Percentiles rank a stretch among this genome's conserved stretches.
Conservation (phyloP, 2,888 invertebrate species). For the Buathra laborator region DNA sequence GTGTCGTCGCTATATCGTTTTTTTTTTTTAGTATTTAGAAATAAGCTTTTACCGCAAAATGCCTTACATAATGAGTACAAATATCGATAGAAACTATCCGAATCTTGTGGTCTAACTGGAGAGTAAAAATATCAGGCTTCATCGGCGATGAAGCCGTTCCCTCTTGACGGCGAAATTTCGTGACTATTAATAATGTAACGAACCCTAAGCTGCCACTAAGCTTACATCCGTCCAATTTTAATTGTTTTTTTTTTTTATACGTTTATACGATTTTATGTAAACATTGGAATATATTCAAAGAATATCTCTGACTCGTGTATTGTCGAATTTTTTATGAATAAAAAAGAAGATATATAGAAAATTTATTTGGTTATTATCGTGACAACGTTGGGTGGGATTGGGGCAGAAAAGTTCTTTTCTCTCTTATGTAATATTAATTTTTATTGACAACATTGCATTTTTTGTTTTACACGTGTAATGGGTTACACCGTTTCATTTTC, state of each 20-base stretch:
- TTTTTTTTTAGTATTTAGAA: neutral
- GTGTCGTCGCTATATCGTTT: neutral
- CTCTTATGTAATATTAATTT: slow-evolving; percentile 81
- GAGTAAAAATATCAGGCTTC: slow-evolving; percentile 25
- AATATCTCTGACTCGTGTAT: slow-evolving; percentile 43
- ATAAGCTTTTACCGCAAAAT: slow-evolving; percentile 22
- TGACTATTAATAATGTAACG: slow-evolving; percentile 27
- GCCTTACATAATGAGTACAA: slow-evolving; percentile 33
- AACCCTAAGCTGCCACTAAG: slow-evolving; percentile 54
- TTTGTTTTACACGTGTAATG: slow-evolving; percentile 82
- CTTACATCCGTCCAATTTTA: slow-evolving; percentile 67
- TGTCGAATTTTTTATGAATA: slow-evolving; percentile 52
- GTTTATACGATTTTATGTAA: slow-evolving; percentile 64
- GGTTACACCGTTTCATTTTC: slow-evolving; percentile 77
- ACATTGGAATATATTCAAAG: slow-evolving; percentile 44
- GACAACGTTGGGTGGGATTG: no score
- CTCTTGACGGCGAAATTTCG: slow-evolving; percentile 32
- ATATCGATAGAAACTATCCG: slow-evolving; percentile 28
- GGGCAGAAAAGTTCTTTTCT: no score
- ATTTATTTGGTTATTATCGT: neutral
- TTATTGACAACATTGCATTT: slow-evolving; percentile 85
- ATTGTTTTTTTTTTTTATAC: slow-evolving; percentile 57
- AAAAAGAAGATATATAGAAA: slow-evolving; percentile 11
- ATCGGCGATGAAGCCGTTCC: slow-evolving; percentile 1
- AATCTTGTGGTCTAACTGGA: slow-evolving; percentile 52